Base-by-base conservation (phyloP, 1,140 invertebrate species). In the Cotesia glomerata region DNA sequence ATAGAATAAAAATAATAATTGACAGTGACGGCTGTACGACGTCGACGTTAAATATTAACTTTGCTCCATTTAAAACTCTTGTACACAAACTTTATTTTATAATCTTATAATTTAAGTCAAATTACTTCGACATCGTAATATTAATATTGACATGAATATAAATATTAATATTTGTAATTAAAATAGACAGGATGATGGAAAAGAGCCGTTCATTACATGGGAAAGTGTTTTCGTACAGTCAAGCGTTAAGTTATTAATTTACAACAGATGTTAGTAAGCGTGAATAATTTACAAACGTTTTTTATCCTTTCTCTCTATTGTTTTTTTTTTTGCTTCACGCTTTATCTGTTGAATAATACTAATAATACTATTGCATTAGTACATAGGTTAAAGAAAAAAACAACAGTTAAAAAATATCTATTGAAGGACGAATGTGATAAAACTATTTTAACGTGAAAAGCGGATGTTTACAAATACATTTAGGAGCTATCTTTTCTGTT, bases 1-100 rank as follows among this genome's bases (percentile, higher is more conserved):
- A 52, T 32, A 52, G 52, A 67, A 67, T 32, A 67, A 16, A 67
- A 67, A 67, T 32, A 67, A 67, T 67, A 67, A 67, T 67, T 67
- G 65, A 67, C 65, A 67, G 49, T 67, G 65, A 67, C 65, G 65
- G 65, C 14, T 67, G 65, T 36, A 13, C 62, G 14, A 64, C 62
- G 13, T 58, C 18, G 16, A n/a, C 16, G 52, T 54, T 54, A 54
- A 54, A 18, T 58, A 18, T 58, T 58, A 18, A 58, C 16, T 5
- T n/a, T 54, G 7, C 52, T 54, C n/a, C 52, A n/a, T 54, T 18
- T 54, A 54, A 14, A 54, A 18, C 16, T 45, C 39, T 45, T 11
- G n/a, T 54, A 54, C 52, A 9, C 13, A 26, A 16, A 66, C 34
- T 66, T 61, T 26, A 26, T 61, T 61, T 66, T 66, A 14, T 26